Percentiles rank a stretch among this genome's conserved stretches.
Conservation (phyloP, 2,113 vertebrate genomes). For the Bolborhynchus lineola region DNA sequence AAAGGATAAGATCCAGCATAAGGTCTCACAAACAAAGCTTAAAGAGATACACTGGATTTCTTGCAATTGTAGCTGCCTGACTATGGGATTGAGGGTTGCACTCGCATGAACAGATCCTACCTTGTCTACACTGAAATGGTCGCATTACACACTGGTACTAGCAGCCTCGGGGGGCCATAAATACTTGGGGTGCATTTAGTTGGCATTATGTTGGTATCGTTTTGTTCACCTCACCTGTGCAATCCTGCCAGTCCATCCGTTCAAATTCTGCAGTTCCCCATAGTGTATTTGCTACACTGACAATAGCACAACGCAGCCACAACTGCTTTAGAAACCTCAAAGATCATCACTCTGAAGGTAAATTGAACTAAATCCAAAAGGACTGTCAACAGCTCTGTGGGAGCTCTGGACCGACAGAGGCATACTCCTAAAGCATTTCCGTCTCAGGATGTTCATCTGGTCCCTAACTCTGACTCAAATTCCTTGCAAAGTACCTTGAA, state of each 20-base stretch:
- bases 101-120: background rate
- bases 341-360: background rate
- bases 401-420: background rate
- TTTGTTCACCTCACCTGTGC: background rate
- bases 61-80: background rate
- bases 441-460: background rate
- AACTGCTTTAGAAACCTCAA: background rate
- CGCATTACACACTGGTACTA: background rate
- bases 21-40: background rate
- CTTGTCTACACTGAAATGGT: background rate
- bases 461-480: background rate
- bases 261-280: background rate
- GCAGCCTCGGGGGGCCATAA: fast-evolving
- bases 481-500: background rate
- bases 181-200: background rate
- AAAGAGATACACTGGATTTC: background rate
- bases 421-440: background rate
- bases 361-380: background rate
- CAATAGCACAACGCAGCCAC: background rate
- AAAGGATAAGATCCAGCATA: background rate
- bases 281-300: background rate
- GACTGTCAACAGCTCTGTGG: background rate
- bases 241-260: background rate
- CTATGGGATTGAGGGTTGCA: background rate
- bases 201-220: background rate